These are phyloP conservation scores for Dasyurus viverrinus DNA, from an alignment of 2,113 vertebrate species.

Conservation along the genomic window DNA sequence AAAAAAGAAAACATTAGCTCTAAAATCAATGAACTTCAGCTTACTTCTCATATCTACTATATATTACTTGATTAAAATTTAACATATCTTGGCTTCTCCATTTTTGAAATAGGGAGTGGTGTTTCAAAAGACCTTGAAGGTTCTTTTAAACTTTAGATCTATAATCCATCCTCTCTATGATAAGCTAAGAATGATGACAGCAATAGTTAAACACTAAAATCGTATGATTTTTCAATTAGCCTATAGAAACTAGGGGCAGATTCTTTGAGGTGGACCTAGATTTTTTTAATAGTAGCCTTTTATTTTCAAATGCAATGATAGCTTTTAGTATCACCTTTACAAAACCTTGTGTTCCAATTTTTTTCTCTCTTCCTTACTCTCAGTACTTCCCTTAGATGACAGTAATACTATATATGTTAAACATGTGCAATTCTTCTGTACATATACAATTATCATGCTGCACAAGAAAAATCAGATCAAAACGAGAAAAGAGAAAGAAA, in stretches of 20 bases:
- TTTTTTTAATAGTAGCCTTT: too few species aligned
- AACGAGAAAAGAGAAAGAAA: too few species aligned
- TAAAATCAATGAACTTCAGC: background rate
- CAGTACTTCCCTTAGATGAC: too few species aligned
- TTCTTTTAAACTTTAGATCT: background rate
- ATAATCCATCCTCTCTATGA: background rate
- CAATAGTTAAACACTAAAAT: background rate
- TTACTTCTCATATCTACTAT: background rate
- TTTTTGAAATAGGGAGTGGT: background rate
- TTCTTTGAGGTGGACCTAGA: background rate
- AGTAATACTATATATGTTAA: too few species aligned
- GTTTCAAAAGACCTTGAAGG: background rate
- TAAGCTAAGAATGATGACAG: background rate
- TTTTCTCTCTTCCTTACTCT: too few species aligned
- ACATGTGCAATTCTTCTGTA: too few species aligned
- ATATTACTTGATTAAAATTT: background rate
- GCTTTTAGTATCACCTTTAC: too few species aligned
- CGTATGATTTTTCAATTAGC: background rate
- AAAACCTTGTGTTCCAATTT: too few species aligned
- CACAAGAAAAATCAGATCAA: too few species aligned
- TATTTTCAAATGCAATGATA: too few species aligned
- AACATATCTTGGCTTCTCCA: background rate
- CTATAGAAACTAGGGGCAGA: background rate
- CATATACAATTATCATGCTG: too few species aligned
- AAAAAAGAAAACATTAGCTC: too few species aligned